These are phyloP conservation scores for Goniozus legneri DNA, from an alignment of 1,140 invertebrate genomes.

Conservation along the genomic window DNA sequence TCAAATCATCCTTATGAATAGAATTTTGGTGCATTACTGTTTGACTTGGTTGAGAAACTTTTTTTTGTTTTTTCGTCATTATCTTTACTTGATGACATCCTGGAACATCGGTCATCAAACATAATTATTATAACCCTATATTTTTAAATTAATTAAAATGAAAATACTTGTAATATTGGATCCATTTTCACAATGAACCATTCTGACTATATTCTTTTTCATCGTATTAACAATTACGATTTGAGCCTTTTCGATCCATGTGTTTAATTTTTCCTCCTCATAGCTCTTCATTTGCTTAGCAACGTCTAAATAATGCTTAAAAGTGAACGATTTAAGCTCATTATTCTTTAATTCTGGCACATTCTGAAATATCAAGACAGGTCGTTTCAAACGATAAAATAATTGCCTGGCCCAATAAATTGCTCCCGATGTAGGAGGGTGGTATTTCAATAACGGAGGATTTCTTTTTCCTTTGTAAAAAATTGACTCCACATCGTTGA, in stretches of 20 bases:
- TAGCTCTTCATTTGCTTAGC: slow-evolving; percentile 73
- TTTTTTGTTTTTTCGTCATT: too few relatives aligned
- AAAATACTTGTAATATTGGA: neutral
- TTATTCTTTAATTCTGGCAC: slow-evolving; percentile 72
- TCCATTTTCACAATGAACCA: slow-evolving; percentile 37
- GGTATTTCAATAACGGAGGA: slow-evolving; percentile 72
- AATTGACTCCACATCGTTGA: slow-evolving; percentile 63
- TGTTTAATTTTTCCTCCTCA: slow-evolving; percentile 67
- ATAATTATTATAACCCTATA: too few relatives aligned
- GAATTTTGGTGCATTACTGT: slow-evolving; percentile 6
- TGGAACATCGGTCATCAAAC: too few relatives aligned
- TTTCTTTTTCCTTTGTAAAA: slow-evolving; percentile 68
- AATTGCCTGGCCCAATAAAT: slow-evolving; percentile 80
- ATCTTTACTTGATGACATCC: too few relatives aligned
- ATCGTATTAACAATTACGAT: slow-evolving; percentile 60
- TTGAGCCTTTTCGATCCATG: slow-evolving; percentile 61
- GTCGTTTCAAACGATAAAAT: slow-evolving; percentile 72
- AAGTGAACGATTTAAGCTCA: slow-evolving; percentile 69
- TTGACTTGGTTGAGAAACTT: too few relatives aligned
- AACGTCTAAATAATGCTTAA: slow-evolving; percentile 70
- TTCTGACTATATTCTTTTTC: slow-evolving; percentile 63
- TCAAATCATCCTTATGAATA: neutral
- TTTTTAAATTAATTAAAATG: neutral
- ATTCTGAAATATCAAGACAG: slow-evolving; percentile 72
- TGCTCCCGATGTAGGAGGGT: slow-evolving; percentile 73